phyloP scores from a whole-genome alignment of 2,113 vertebrate species.

The Prunella himalayana region DNA sequence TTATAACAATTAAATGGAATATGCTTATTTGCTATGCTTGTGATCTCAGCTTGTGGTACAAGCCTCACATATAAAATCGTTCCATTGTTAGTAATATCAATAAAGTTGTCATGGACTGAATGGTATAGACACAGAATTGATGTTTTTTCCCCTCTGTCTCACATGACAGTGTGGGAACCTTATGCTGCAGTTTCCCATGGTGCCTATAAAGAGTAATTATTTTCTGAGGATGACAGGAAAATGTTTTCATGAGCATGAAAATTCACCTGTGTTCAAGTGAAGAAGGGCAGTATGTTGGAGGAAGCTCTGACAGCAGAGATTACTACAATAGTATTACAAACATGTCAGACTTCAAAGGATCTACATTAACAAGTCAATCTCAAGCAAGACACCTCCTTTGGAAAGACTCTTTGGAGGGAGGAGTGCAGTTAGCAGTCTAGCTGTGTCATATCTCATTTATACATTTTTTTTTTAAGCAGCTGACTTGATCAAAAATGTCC shows the following conservation, averaged over 20 bases:
- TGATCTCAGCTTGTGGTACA: background rate
- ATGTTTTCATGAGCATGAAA: background rate
- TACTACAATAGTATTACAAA: background rate
- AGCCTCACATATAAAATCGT: background rate
- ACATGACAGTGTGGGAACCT: background rate
- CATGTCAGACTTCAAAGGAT: background rate
- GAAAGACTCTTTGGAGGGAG: background rate
- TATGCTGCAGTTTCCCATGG: background rate
- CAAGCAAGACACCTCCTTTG: background rate
- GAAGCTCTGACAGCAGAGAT: background rate
- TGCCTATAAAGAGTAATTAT: background rate
- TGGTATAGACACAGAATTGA: background rate
- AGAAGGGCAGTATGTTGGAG: background rate
- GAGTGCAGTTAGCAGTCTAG: background rate
- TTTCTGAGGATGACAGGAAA: background rate
- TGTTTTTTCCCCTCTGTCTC: fast-evolving
- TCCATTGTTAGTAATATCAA: background rate
- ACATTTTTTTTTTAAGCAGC: background rate
- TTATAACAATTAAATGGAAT: background rate
- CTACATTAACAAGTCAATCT: background rate
- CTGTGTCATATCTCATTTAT: background rate
- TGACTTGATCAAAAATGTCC: background rate
- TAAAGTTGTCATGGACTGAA: background rate
- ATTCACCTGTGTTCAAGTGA: background rate
- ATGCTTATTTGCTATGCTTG: background rate